Percentiles rank a stretch among this genome's conserved stretches.
phyloP scores from a whole-genome alignment of 2,797 vertebrate species.

The Cirrhinus molitorella region DNA sequence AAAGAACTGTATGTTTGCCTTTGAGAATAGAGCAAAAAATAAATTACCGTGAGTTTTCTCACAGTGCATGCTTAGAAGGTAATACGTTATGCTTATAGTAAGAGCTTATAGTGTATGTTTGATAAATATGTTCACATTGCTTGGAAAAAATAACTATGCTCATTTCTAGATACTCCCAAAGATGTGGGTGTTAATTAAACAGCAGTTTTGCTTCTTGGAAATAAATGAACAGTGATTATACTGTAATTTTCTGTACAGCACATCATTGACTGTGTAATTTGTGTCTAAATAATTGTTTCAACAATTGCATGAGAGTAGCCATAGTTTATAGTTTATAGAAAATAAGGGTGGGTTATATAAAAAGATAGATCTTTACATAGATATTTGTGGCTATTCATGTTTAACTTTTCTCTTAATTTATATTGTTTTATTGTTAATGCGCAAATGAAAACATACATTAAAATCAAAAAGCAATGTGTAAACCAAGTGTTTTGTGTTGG shows the following conservation, averaged over 20 bases:
- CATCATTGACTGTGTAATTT: constrained; percentile 9
- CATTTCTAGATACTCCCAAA: constrained; percentile 26
- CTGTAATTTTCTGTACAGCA: constrained; percentile 25
- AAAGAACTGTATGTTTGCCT: background rate
- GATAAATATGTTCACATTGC: constrained; percentile 4
- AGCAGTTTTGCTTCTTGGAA: background rate
- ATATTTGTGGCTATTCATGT: constrained; percentile 26
- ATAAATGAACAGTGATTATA: constrained; percentile 23
- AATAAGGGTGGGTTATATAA: background rate
- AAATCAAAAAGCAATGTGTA: constrained; percentile 40
- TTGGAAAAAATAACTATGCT: background rate
- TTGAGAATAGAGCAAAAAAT: background rate
- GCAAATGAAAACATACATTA: constrained; percentile 11
- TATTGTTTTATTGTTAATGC: constrained; percentile 6
- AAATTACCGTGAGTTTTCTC: background rate
- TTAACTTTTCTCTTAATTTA: background rate
- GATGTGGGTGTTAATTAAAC: constrained; percentile 12
- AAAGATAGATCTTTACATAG: background rate
- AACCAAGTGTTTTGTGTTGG: background rate
- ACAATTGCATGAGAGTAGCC: background rate
- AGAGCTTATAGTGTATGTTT: background rate
- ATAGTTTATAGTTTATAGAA: too few species aligned
- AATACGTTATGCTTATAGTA: background rate
- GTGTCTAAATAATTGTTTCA: constrained; percentile 6
- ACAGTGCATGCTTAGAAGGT: background rate